phyloP scores from a whole-genome alignment of 1,140 invertebrate genomes.

The Musca vetustissima region DNA sequence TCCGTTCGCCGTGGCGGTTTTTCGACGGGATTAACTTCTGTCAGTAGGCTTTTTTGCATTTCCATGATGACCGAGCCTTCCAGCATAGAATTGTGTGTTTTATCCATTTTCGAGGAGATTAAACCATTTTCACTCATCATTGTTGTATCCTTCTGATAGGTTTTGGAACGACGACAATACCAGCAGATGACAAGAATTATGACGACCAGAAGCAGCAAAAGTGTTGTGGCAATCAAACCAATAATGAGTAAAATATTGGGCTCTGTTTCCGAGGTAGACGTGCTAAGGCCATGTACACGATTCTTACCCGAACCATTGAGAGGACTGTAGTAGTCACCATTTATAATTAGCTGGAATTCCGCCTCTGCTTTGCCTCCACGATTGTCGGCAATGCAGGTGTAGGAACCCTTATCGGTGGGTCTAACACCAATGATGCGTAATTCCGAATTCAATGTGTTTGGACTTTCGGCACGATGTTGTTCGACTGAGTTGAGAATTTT shows the following conservation, averaged over 20 bases:
- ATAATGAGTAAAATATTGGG: constrained; percentile 59
- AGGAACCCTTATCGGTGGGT: constrained; percentile 79
- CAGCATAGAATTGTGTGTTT: constrained; percentile 64
- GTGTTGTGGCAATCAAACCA: constrained; percentile 60
- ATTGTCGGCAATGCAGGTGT: constrained; percentile 85
- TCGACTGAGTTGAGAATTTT: constrained; percentile 51
- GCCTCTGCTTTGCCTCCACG: constrained; percentile 77
- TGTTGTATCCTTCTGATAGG: constrained; percentile 59
- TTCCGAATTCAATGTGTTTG: constrained; percentile 55
- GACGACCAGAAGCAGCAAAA: constrained; percentile 63
- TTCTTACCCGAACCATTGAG: constrained; percentile 27
- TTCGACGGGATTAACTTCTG: constrained; percentile 77
- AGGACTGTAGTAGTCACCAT: constrained; percentile 52
- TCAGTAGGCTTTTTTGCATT: constrained; percentile 78
- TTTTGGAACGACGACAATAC: constrained; percentile 62
- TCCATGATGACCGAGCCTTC: constrained; percentile 65
- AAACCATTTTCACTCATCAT: constrained; percentile 52
- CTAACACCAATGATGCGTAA: constrained; percentile 72
- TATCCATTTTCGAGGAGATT: constrained; percentile 58
- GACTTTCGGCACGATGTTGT: constrained; percentile 27
- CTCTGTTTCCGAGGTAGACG: constrained; percentile 42
- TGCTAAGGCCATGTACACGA: constrained; percentile 41
- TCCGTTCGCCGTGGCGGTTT: constrained; percentile 75
- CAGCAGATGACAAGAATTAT: constrained; percentile 69
- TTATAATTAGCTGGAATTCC: constrained; percentile 63